phyloP scores from a whole-genome alignment of 1,140 invertebrate genomes.

The Harpegnathos saltator region DNA sequence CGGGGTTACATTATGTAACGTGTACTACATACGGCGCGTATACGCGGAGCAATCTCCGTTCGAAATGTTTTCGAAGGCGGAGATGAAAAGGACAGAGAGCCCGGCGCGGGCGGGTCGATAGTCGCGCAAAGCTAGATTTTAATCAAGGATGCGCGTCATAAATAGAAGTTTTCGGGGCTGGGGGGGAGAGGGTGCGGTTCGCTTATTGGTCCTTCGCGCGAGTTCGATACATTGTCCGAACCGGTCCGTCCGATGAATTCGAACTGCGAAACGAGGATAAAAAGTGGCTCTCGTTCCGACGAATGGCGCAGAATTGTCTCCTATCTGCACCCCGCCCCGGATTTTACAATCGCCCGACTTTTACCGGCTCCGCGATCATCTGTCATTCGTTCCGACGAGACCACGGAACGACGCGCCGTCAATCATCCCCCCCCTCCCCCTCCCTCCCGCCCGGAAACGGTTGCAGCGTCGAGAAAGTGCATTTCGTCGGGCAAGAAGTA shows the following conservation, averaged over 20 bases:
- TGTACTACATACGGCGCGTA: neutral
- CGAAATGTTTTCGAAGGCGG: slow-evolving; percentile 1
- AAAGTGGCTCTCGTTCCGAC: neutral
- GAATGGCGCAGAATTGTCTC: neutral
- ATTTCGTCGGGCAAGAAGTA: neutral
- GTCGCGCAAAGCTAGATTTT: slow-evolving; percentile 13
- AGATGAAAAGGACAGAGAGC: neutral
- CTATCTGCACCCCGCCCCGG: slow-evolving; percentile 11
- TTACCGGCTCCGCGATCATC: slow-evolving; percentile 40
- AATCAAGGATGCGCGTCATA: slow-evolving; percentile 24
- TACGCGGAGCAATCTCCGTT: slow-evolving; percentile 2
- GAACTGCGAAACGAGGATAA: slow-evolving; percentile 16
- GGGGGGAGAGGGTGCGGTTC: neutral
- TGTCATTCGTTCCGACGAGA: slow-evolving; percentile 17
- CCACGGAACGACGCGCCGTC: neutral
- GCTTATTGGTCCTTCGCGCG: neutral
- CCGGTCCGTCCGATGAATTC: slow-evolving; percentile 42
- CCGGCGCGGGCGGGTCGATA: neutral
- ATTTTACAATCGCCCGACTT: slow-evolving; percentile 57
- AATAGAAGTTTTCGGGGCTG: slow-evolving; percentile 36
- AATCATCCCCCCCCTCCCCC: neutral
- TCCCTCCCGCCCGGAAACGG: no score
- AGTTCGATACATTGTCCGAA: neutral
- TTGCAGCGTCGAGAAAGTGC: neutral
- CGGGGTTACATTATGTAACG: neutral